Conservation (phyloP, 2,113 vertebrate species). For the Agapornis roseicollis region DNA sequence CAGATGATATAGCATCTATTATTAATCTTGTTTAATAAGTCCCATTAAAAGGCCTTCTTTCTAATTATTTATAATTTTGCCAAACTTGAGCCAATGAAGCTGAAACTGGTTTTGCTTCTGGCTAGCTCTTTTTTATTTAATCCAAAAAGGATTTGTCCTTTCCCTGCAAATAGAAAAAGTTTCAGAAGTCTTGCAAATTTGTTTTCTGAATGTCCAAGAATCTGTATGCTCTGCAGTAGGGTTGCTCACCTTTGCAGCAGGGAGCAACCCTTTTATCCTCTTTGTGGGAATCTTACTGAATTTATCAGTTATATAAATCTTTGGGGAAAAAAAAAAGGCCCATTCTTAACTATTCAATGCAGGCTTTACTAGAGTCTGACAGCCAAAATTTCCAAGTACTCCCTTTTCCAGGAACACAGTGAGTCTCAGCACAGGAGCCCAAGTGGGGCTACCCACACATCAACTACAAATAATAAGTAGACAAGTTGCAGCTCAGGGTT, state of each 20-base stretch:
- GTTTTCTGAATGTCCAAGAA: neutral
- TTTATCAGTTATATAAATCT: neutral
- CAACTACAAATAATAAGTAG: neutral
- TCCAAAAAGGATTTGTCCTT: neutral
- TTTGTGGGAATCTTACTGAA: neutral
- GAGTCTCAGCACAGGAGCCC: accelerated
- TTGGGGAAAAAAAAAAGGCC: accelerated
- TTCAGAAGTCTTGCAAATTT: neutral
- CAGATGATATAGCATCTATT: neutral
- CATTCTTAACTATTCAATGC: neutral
- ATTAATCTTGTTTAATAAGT: neutral
- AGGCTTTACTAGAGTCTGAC: neutral
- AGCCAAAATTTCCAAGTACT: neutral
- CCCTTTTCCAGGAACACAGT: neutral
- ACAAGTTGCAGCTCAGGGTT: neutral
- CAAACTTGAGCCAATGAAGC: neutral
- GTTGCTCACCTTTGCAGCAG: neutral
- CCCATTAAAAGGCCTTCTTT: neutral
- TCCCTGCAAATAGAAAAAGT: neutral
- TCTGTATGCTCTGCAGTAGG: neutral
- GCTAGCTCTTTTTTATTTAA: neutral
- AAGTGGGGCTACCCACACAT: neutral
- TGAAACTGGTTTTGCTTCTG: neutral
- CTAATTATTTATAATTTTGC: neutral
- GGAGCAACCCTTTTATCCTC: neutral